Conservation (phyloP, 1,140 invertebrate species). For the Metopolophium dirhodum region DNA sequence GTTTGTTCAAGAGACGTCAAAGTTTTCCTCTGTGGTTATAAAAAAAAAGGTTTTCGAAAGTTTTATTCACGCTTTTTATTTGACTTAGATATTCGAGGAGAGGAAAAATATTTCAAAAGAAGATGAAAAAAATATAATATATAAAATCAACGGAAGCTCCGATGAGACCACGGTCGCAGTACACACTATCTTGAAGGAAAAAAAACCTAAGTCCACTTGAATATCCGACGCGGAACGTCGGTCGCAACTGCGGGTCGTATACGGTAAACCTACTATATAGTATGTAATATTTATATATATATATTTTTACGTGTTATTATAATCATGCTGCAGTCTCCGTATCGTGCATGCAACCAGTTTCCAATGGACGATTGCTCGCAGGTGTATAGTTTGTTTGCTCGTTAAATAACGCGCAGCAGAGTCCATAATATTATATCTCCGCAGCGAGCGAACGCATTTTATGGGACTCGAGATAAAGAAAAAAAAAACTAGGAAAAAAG, state of each 20-base stretch:
- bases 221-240: background rate
- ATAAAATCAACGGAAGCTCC: background rate
- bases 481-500: background rate
- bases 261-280: background rate
- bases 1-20: background rate
- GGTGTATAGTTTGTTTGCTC: slow-evolving; percentile 35
- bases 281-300: background rate
- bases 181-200: background rate
- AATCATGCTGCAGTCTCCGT: background rate
- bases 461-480: slow-evolving; percentile 6
- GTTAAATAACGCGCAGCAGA: slow-evolving; percentile 1
- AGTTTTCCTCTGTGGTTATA: background rate
- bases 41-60: slow-evolving; percentile 16
- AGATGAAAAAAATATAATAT: background rate
- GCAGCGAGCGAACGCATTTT: slow-evolving; percentile 3
- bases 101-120: slow-evolving; percentile 19
- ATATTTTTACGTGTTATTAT: background rate
- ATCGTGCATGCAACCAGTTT: slow-evolving; percentile 23
- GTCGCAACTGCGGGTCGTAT: background rate
- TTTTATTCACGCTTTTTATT: slow-evolving; percentile 17
- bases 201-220: background rate
- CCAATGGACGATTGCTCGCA: slow-evolving; percentile 11
- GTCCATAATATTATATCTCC: background rate
- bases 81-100: background rate
- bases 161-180: background rate